A percentile compares a stretch with the other conserved stretches of the same genome.
Evolutionary conservation across 1,140 invertebrate species (phyloP).

Genomic region (Philaenus spumarius): DNA sequence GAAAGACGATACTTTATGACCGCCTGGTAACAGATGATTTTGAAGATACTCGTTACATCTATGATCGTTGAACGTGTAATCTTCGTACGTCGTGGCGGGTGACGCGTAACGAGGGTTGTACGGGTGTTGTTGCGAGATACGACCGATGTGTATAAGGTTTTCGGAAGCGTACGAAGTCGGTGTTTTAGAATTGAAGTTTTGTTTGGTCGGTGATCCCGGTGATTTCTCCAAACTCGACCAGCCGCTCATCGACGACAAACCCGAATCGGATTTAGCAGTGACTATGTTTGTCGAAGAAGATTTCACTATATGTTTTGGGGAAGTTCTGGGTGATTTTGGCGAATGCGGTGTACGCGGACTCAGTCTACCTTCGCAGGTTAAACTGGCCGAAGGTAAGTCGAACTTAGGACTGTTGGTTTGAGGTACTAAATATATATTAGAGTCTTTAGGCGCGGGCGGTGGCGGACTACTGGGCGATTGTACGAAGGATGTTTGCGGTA

Average conservation of each 20-base stretch:
- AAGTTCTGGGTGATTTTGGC: slow-evolving; percentile 63
- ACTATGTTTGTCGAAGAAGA: slow-evolving; percentile 54
- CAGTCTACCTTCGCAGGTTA: slow-evolving; percentile 43
- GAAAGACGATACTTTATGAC: slow-evolving; percentile 43
- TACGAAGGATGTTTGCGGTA: slow-evolving; percentile 42
- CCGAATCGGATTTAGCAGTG: slow-evolving; percentile 72
- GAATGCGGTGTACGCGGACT: slow-evolving; percentile 58
- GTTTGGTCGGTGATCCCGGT: slow-evolving; percentile 58
- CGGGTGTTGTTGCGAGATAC: slow-evolving; percentile 17
- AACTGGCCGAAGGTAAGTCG: not conserved
- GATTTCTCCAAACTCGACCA: slow-evolving; percentile 80
- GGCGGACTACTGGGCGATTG: slow-evolving; percentile 61
- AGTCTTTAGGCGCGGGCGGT: slow-evolving; percentile 61
- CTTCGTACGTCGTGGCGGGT: slow-evolving; percentile 36
- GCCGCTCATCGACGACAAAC: slow-evolving; percentile 70
- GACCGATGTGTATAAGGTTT: slow-evolving; percentile 16
- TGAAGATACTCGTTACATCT: slow-evolving; percentile 20
- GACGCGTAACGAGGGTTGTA: slow-evolving; percentile 19
- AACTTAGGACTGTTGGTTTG: slow-evolving; percentile 1
- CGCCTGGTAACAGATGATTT: slow-evolving; percentile 37
- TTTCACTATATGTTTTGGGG: slow-evolving; percentile 58
- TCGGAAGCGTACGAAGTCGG: slow-evolving; percentile 15
- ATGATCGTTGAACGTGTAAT: slow-evolving; percentile 28
- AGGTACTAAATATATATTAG: slow-evolving; percentile 11
- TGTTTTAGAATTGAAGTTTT: slow-evolving; percentile 15